These are phyloP conservation scores for Clavelina lepadiformis DNA, from an alignment of 23 tunicate species.

Conservation along the genomic window DNA sequence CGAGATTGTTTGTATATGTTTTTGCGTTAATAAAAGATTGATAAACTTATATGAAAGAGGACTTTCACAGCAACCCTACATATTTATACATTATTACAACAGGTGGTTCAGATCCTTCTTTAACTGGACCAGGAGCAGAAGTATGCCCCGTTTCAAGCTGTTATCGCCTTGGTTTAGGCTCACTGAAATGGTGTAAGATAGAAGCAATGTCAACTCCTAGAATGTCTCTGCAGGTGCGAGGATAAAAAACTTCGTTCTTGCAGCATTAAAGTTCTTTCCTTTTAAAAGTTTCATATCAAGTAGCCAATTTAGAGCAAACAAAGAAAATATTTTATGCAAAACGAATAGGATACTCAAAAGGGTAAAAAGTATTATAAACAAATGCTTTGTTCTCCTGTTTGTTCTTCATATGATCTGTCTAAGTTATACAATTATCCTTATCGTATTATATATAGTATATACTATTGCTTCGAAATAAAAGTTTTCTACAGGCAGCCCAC, in stretches of 20 bases:
- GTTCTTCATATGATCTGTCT: too few relatives aligned
- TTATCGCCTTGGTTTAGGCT: conserved; percentile 63
- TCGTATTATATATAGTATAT: too few relatives aligned
- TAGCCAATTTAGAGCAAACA: too few relatives aligned
- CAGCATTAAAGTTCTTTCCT: background rate
- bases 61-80: background rate
- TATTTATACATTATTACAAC: background rate
- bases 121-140: conserved; percentile 87
- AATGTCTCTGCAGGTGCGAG: conserved; percentile 76
- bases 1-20: too few relatives aligned
- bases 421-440: too few relatives aligned
- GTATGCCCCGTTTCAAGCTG: conserved; percentile 75
- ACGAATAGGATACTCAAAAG: background rate
- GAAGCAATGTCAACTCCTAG: conserved; percentile 81
- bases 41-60: background rate
- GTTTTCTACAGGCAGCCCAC: conserved; percentile 65
- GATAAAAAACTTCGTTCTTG: background rate
- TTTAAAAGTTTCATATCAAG: too few relatives aligned
- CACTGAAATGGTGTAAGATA: conserved; percentile 74
- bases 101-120: conserved; percentile 94
- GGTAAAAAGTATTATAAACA: too few relatives aligned
- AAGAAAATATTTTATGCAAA: too few relatives aligned
- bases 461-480: too few relatives aligned
- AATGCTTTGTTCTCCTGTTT: too few relatives aligned
- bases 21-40: too few relatives aligned